Evolutionary conservation across 2,113 vertebrate species (phyloP), one percentile per base, ranked within the genome.

Genomic region (Hippocampus guttulatus): DNA sequence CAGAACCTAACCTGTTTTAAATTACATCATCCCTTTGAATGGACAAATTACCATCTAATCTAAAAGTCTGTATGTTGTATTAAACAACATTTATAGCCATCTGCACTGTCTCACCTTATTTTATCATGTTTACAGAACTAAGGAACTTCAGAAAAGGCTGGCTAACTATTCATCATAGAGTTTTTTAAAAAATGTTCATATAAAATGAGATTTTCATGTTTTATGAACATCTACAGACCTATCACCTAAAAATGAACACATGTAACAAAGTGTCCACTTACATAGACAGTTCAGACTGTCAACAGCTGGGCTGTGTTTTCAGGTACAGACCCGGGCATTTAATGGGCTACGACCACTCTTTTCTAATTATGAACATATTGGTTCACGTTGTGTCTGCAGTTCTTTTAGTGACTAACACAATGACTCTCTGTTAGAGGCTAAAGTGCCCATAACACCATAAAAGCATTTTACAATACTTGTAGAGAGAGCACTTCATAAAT

Each of bases 261-360:
- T 21, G 18, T 52, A 52, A 52, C 23, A 27, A 30, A 15, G 55
- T 57, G 15, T 55, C 54, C 71, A 70, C 47, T 64, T 78, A 74
- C 64, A 74, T 71, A 70, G 74, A 78, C 55, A 70, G 18, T 23
- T 38, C 55, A 57, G 68, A 67, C 47, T 57, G 63, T 70, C 47
- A 9, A 12, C 47, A 51, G 18, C 16, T 58, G 49, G 47, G 67
- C 38, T 33, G 41, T n/a, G 70, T 68, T 68, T 71, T 27, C 33
- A 76, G 47, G 20, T 62, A 23, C 38, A 25, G 45, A 47, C 14
- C 12, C 45, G 15, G 45, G 49, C 18, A 54, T n/a, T 54, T 54
- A 54, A 54, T 54, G 20, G 51, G 9, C 51, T 54, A 20, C 9
- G 21, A n/a, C 51, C 21, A 9, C 1, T 54, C 5, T n/a, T 5